Evolutionary conservation across 2,888 invertebrate species (phyloP), one percentile per base, ranked within the genome.

Genomic region (Coecobrya sp.): DNA sequence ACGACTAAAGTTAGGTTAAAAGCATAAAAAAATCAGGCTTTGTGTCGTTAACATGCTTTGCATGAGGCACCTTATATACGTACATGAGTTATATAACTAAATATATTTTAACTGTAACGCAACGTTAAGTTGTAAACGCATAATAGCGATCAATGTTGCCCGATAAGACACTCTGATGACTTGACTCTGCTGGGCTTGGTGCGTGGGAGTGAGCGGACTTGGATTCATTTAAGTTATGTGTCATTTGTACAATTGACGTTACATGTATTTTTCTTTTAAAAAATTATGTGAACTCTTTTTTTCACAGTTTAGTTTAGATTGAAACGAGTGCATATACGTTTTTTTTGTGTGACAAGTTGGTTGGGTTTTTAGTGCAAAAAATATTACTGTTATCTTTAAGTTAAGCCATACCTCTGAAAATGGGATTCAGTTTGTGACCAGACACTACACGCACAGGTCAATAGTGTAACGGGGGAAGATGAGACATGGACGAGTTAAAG

Each of bases 101-200:
- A 52, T 10, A 52, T 52, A 36, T 36, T 36, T 36, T 36, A 36
- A 36, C 36, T 36, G 36, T 36, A 36, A 36, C 36, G 36, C 7
- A 36, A 36, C 36, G 36, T 36, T 68, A 68, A 85, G 45, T 65
- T 25, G 8, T 81, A 16, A 30, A 19, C 8, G 3, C 7, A 30
- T 62, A 86, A 86, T 70, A 27, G 86, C 70, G 86, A 86, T 86
- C 86, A 86, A 86, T 86, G 86, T 86, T 86, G 86, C 86, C 55
- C 70, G 73, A 73, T 73, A 73, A 73, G 73, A 19, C 36, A 36
- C 36, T 36, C 7, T 36, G 36, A 36, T 2, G 36, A 27, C 22
- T 25, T 22, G 22, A 27, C 68, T 68, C 22, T 22, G n/a, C 10
- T 62, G 70, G 11, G 19, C 8, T 3, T 42, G 36, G 45, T 45